Conservation (phyloP, 2,888 invertebrate genomes). For the Drosophila fungiperda region DNA sequence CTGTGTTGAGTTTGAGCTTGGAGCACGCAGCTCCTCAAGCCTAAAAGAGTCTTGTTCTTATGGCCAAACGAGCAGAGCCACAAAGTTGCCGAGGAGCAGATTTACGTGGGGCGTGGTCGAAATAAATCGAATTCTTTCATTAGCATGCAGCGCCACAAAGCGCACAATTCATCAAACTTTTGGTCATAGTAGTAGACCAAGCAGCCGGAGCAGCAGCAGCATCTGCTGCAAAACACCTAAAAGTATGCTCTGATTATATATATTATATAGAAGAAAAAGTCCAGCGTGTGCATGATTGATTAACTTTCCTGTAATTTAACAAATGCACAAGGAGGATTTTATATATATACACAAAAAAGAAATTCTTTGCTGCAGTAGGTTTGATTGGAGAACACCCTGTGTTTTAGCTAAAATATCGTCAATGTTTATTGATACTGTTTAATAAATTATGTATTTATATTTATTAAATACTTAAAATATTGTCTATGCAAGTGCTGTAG, state of each 20-base stretch:
- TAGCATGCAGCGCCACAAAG: constrained; percentile 50
- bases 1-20: neutral
- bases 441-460: neutral
- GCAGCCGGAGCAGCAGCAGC: constrained; percentile 22
- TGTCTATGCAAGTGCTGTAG: neutral
- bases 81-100: constrained; percentile 39
- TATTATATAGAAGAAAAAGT: constrained; percentile 27
- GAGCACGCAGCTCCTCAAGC: constrained; percentile 6
- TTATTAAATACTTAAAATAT: neutral
- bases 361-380: neutral
- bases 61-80: constrained; percentile 30
- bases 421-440: neutral
- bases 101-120: constrained; percentile 37
- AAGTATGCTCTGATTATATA: constrained; percentile 57
- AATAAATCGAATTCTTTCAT: constrained; percentile 67
- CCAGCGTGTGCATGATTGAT: constrained; percentile 71
- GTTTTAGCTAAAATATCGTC: neutral
- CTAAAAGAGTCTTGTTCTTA: constrained; percentile 18
- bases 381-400: constrained; percentile 14
- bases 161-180: constrained; percentile 64
- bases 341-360: neutral
- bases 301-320: constrained; percentile 72
- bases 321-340: constrained; percentile 30
- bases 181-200: constrained; percentile 12
- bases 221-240: constrained; percentile 69